These are phyloP conservation scores for Amia ocellicauda DNA, from an alignment of 2,113 vertebrate genomes.

Conservation along the genomic window DNA sequence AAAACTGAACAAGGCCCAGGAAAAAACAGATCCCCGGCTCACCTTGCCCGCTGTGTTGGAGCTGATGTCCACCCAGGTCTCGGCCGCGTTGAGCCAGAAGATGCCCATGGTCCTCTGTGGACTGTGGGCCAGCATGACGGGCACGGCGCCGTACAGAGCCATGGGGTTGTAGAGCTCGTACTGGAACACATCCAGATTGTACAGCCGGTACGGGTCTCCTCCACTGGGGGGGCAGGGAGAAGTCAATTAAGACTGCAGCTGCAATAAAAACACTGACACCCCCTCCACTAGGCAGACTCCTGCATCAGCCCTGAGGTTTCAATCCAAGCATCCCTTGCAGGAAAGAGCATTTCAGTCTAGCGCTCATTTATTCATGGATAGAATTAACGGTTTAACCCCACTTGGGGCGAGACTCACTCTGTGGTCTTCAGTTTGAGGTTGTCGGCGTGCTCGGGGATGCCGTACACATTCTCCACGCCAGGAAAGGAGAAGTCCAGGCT, in stretches of 20 bases:
- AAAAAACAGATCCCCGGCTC: too few species aligned
- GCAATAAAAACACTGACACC: too few species aligned
- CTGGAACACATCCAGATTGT: slow-evolving; percentile 93
- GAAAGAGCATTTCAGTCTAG: too few species aligned
- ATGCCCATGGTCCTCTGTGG: slow-evolving; percentile 74
- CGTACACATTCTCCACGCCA: slow-evolving; percentile 84
- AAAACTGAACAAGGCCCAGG: too few species aligned
- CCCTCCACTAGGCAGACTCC: too few species aligned
- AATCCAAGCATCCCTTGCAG: too few species aligned
- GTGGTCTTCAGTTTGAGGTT: slow-evolving; percentile 79
- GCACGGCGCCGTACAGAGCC: slow-evolving; percentile 86
- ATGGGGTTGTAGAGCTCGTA: slow-evolving; percentile 87
- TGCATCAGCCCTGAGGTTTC: too few species aligned
- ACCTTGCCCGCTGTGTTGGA: slow-evolving; percentile 90
- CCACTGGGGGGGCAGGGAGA: slow-evolving; percentile 54
- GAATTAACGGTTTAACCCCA: too few species aligned
- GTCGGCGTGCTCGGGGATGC: slow-evolving; percentile 91
- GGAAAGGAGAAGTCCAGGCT: slow-evolving; percentile 89
- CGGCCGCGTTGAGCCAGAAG: slow-evolving; percentile 92
- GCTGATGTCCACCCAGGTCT: slow-evolving; percentile 92
- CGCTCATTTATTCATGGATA: too few species aligned
- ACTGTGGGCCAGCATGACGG: slow-evolving; percentile 81
- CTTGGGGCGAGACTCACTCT: slow-evolving; percentile 71
- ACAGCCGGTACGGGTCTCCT: slow-evolving; percentile 87
- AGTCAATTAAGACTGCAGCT: too few species aligned